Evolutionary conservation across 2,888 invertebrate species (phyloP), one percentile per base, ranked within the genome.

Genomic region (Noctua comes): DNA sequence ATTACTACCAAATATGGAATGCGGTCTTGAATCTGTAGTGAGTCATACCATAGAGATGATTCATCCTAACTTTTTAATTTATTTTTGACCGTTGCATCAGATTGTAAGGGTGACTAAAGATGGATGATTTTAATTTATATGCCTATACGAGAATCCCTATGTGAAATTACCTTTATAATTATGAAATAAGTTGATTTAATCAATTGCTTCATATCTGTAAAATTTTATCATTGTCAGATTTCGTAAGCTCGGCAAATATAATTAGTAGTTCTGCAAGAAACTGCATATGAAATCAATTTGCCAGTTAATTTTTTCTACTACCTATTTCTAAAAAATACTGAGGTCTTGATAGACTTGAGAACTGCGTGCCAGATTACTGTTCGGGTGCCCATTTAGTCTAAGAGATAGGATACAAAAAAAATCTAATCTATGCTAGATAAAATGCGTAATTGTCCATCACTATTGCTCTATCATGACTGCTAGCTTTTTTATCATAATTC

Each of bases 1-100:
- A 46, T 59, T 64, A 24, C 11, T 57, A 66, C 70, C 36, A 27
- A 57, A 65, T 57, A 48, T 16, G 70, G 65, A 40, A 79, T 70
- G 54, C 54, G 4, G 31, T 48, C 40, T 40, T 36, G n/a, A n/a
- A 1, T 54, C 18, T 16, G 31, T 4, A 27, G 24, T 80, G 80
- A 68, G n/a, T 80, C 80, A 73, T 5, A 10, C 13, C 21, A 5
- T 0, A 24, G 1, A 48, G 31, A 57, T 68, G 74, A 80, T 21
- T 80, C 62, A 80, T 57, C 11, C 24, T 18, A 21, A 2, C 3
- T 79, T 31, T 57, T 54, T 16, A 24, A 27, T 43, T 43, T 40
- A 10, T 27, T 57, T 80, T n/a, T 40, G 24, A n/a, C 21, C 1
- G 0, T 57, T 64, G 16, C 27, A 2, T 80, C 62, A 68, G 4